A percentile compares a stretch with the other conserved stretches of the same genome.
Conservation (phyloP, 92 coral and sea anemone species). For the Zoanthus gigantus region DNA sequence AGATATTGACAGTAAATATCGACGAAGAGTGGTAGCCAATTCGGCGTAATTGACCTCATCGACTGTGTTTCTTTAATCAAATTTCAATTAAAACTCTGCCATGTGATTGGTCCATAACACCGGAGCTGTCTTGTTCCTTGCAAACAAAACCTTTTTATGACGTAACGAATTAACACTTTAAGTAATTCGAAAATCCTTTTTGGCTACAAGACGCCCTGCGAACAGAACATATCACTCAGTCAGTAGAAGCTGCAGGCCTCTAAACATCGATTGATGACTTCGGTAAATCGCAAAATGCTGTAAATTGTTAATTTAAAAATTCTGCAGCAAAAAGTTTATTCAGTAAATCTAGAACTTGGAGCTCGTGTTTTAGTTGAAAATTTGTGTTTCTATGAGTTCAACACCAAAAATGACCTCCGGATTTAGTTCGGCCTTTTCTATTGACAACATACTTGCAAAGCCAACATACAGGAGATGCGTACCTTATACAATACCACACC, state of each 20-base stretch:
- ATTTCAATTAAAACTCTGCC: conserved; percentile 71
- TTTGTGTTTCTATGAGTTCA: conserved; percentile 48
- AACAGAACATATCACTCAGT: conserved; percentile 85
- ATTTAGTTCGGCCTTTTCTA: conserved; percentile 93
- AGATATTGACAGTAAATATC: conserved; percentile 71
- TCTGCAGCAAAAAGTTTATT: not conserved
- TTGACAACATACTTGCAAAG: conserved; percentile 96
- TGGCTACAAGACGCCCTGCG: conserved; percentile 93
- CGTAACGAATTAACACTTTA: conserved; percentile 97
- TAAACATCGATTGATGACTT: conserved; percentile 15
- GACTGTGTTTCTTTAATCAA: conserved; percentile 91
- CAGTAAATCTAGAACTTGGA: not conserved
- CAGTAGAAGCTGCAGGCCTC: conserved; percentile 68
- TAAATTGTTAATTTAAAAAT: not conserved
- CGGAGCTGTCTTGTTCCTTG: conserved; percentile 78
- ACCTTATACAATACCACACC: conserved; percentile 83
- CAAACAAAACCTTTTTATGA: conserved; percentile 86
- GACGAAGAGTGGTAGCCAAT: conserved; percentile 63
- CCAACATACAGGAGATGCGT: conserved; percentile 89
- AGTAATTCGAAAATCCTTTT: conserved; percentile 99
- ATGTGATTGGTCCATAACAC: conserved; percentile 71
- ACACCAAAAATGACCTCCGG: conserved; percentile 71
- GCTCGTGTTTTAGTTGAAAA: not conserved
- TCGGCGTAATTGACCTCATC: conserved; percentile 76
- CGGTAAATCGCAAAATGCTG: not conserved